Evolutionary conservation across 2,888 invertebrate species (phyloP).

Genomic region (Sympetrum striolatum): DNA sequence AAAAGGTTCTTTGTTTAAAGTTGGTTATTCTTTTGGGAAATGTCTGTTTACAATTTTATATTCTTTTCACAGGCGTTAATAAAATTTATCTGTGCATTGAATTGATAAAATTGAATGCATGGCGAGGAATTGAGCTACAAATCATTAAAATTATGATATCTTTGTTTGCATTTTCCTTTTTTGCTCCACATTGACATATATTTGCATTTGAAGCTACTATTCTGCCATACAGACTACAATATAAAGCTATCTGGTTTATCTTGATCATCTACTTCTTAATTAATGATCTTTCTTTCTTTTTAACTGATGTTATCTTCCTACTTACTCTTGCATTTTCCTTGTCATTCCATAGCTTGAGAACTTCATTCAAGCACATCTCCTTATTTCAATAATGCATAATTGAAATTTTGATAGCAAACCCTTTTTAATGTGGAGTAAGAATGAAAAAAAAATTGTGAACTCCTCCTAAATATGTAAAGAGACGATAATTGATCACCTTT

Average conservation of each 20-base stretch:
- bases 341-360: slow-evolving; percentile 25
- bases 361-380: not conserved
- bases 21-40: not conserved
- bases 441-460: not conserved
- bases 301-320: not conserved
- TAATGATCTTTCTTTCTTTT: not conserved
- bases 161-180: not conserved
- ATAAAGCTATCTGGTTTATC: too few relatives aligned
- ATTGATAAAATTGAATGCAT: not conserved
- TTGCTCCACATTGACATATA: not conserved
- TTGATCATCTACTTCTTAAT: too few relatives aligned
- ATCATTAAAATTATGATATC: not conserved
- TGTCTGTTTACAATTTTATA: not conserved
- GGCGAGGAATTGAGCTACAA: not conserved
- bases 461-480: not conserved
- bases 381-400: not conserved
- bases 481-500: not conserved
- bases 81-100: not conserved
- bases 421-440: slow-evolving; percentile 12
- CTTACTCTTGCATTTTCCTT: slow-evolving; percentile 32
- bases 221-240: not conserved
- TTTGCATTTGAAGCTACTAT: slow-evolving; percentile 34
- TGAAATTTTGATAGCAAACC: not conserved
- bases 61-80: not conserved
- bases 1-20: not conserved